Base-by-base conservation (phyloP, 2,888 invertebrate species). In the Drosophila diplacantha region DNA sequence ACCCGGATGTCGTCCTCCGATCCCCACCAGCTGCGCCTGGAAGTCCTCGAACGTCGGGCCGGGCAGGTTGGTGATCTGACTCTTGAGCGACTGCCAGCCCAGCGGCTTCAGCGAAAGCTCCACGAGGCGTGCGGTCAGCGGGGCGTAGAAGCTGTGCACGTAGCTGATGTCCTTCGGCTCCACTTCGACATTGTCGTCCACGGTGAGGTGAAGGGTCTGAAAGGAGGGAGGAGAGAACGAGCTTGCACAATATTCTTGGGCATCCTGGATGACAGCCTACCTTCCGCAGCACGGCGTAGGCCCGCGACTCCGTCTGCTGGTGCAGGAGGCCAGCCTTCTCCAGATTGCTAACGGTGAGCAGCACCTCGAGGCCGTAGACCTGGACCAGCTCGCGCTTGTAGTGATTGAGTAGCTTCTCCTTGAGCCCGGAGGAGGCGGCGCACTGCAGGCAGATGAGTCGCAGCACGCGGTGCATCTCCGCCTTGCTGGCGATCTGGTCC, bases 361-460 rank as follows among this genome's bases (percentile, higher is more conserved):
- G 90, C 54, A 94, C 93, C 79, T 94, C 92, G 73, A 95, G 92
- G 0, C 98, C 98, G 85, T 98, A 98, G 1, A 96, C 96, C 88
- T 95, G 93, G 54, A 93, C 88, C 49, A 95, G 90, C 87, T 94
- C 93, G 71, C 92, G 89, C 84, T 93, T 93, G 83, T 95, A 95
- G 78, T 91, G 91, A 70, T 93, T 93, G 18, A 91, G 73, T 9
- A 98, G 91, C 87, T 97, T 97, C 3, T 93, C 94, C 86, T 98
- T 98, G 5, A 99, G 90, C 0, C 99, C 99, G 18, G 96, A 96
- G 57, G 95, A 95, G 3, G 97, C 96, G 18, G 94, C 91, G 67
- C 96, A 97, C 88, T 99, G 99, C 54, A 99, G 92, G 86, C 97
- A 96, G 65, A 99, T 93, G 7, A 99, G 90, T 11, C 98, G 91